phyloP scores from a whole-genome alignment of 2,888 invertebrate species.

The Neria commutata region DNA sequence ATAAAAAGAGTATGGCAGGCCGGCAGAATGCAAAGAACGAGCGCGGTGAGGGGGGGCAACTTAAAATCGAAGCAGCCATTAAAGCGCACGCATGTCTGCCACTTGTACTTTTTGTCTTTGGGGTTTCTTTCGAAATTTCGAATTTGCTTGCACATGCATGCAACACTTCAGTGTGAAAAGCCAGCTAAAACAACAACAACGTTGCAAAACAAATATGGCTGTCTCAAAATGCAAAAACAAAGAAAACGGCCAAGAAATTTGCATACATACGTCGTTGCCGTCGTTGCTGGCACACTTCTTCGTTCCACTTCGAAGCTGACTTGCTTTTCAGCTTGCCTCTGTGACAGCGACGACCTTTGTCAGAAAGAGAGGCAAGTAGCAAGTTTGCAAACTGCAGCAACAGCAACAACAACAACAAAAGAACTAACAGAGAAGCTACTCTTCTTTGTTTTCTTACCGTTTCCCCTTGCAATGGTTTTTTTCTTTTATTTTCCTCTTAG shows the following conservation, averaged over 20 bases:
- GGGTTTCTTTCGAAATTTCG: background rate
- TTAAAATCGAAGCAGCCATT: conserved; percentile 49
- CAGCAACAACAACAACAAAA: background rate
- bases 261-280: background rate
- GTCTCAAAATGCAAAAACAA: background rate
- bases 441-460: conserved; percentile 7
- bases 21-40: conserved; percentile 43
- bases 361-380: conserved; percentile 15
- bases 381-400: background rate
- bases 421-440: too few species aligned
- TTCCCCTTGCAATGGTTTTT: conserved; percentile 1
- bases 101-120: background rate
- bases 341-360: conserved; percentile 31
- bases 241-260: background rate
- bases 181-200: background rate
- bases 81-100: conserved; percentile 25
- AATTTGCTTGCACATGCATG: conserved; percentile 1
- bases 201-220: conserved; percentile 6
- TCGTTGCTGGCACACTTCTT: background rate
- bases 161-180: background rate
- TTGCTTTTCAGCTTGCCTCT: conserved; percentile 11
- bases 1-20: conserved; percentile 31
- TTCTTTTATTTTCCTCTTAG: conserved; percentile 10
- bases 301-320: too few species aligned
- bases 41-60: conserved; percentile 20